These are phyloP conservation scores for Cryptotis parvus DNA, from an alignment of 2,113 vertebrate species.

Conservation along the genomic window DNA sequence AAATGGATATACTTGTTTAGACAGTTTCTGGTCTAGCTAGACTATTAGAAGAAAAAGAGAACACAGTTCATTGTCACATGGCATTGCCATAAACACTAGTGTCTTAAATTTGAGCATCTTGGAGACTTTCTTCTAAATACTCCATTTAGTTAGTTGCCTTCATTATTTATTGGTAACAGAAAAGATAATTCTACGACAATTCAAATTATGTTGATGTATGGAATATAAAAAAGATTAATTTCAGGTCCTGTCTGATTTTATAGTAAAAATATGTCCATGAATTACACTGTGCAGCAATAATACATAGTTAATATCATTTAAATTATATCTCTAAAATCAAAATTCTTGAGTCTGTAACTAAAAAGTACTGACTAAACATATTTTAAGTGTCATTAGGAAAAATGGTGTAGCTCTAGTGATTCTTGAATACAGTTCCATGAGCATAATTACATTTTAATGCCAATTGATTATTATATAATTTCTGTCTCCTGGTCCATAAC, in stretches of 20 bases:
- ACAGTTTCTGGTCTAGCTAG: background rate
- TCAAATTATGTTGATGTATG: background rate
- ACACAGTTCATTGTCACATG: background rate
- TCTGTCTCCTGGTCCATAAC: background rate
- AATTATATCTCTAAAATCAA: background rate
- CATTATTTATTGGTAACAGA: background rate
- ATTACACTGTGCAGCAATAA: background rate
- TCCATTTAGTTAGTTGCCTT: background rate
- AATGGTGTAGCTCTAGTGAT: background rate
- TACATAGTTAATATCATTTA: constrained; percentile 7
- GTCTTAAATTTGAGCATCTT: background rate
- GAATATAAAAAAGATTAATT: background rate
- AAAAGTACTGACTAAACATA: constrained; percentile 13
- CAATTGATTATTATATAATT: constrained; percentile 56
- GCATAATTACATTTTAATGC: constrained; percentile 42
- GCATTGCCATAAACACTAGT: background rate
- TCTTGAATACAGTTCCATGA: constrained; percentile 45
- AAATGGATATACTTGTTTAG: background rate
- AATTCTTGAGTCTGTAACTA: background rate
- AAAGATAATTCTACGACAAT: background rate
- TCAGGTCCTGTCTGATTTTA: background rate
- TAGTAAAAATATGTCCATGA: background rate
- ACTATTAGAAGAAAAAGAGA: background rate
- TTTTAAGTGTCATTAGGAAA: constrained; percentile 31
- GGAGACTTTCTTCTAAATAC: background rate